Evolutionary conservation across 2,888 invertebrate genomes (phyloP).

Genomic region (Lepidocyrtoides sp.): DNA sequence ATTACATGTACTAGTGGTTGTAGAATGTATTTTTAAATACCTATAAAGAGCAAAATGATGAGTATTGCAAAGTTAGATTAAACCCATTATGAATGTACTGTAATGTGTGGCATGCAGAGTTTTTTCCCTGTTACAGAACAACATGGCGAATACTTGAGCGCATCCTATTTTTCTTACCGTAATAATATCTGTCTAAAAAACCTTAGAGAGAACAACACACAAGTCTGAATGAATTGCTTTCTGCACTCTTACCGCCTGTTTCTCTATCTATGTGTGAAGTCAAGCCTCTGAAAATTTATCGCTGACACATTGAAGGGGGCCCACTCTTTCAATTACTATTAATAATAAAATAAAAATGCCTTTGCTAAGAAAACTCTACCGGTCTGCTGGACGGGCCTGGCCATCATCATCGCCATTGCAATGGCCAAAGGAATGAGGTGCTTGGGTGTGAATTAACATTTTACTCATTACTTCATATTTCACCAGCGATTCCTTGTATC

Average conservation of each 20-base stretch:
- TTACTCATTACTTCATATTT: conserved; percentile 71
- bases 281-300: conserved; percentile 85
- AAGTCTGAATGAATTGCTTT: conserved; percentile 47
- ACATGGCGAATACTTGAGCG: conserved; percentile 3
- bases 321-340: conserved; percentile 84
- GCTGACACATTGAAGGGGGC: conserved; percentile 85
- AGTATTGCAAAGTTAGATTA: conserved; percentile 62
- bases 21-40: conserved; percentile 72
- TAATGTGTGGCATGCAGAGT: neutral
- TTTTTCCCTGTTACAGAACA: neutral
- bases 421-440: conserved; percentile 38
- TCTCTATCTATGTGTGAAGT: conserved; percentile 79
- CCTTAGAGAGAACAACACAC: conserved; percentile 31
- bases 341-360: conserved; percentile 64
- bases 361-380: conserved; percentile 65
- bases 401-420: conserved; percentile 19
- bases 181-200: conserved; percentile 51
- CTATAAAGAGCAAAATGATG: neutral
- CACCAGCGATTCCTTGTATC: conserved; percentile 46
- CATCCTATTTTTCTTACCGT: conserved; percentile 64
- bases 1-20: conserved; percentile 56
- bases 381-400: neutral
- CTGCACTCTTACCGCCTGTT: conserved; percentile 51
- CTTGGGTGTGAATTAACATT: conserved; percentile 67
- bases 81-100: conserved; percentile 28